Evolutionary conservation across 2,888 invertebrate species (phyloP), one percentile per base, ranked within the genome.

Genomic region (Crocallis elinguaria): DNA sequence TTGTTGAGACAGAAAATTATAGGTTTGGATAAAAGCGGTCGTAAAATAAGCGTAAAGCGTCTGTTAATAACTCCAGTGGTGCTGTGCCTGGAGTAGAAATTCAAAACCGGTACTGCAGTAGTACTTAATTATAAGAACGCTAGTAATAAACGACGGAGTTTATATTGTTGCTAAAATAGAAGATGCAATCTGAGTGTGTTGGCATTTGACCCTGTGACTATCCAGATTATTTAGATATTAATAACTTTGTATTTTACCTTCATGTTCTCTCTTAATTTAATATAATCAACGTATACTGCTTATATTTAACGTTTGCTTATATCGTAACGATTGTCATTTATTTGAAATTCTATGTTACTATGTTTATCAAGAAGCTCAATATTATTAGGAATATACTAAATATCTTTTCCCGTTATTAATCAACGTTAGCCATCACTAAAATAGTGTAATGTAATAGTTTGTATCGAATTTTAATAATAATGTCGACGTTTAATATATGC

Each of bases 161-260:
- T 58, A 69, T 74, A 74, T 72, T 77, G 74, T 77, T 75, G 71
- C 67, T 54, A 55, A 53, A 63, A 69, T 62, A 71, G 69, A 69
- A 78, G 81, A 77, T 84, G 77, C 71, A 78, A 85, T 83, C 80
- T 75, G 67, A 61, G 73, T 62, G 66, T 71, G 65, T 65, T 78
- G 84, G 71, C 85, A 71, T 80, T 79, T 85, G 82, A 84, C 84
- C 83, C 65, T 60, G 44, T 11, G 60, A 71, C 64, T 71, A 65
- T 61, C 71, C 68, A 68, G 68, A 71, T 68, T 69, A 63, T 69
- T 65, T 59, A 66, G 66, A 66, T 74, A 72, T 71, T 73, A 74
- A 75, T 70, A 29, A 36, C 27, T 19, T 38, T 17, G 2, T 33
- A 30, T 30, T 36, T 71, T 39, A 35, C 39, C 27, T n/a, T n/a